These are phyloP conservation scores for Entomobrya proxima DNA, from an alignment of 2,888 invertebrate species.

Conservation along the genomic window DNA sequence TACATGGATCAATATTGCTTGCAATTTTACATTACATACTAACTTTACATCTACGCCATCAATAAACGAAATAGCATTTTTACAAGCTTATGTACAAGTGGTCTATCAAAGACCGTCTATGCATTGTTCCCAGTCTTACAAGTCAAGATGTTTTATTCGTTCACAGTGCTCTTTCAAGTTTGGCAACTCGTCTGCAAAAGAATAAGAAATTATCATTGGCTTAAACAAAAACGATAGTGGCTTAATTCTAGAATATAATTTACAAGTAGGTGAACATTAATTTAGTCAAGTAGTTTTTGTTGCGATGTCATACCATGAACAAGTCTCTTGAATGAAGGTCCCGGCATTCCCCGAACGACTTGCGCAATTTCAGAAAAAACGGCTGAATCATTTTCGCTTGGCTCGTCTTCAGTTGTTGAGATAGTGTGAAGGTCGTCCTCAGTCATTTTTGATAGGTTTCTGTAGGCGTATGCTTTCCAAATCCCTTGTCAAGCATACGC, in stretches of 20 bases:
- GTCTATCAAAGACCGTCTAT: too few relatives aligned
- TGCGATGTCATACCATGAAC: conserved; percentile 53
- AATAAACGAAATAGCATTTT: conserved; percentile 8
- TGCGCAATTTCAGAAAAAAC: conserved; percentile 77
- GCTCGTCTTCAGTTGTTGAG: conserved; percentile 71
- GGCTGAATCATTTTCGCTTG: conserved; percentile 74
- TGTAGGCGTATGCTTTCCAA: conserved; percentile 68
- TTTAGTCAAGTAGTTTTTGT: too few relatives aligned
- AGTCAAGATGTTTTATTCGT: conserved; percentile 76
- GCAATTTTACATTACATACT: too few relatives aligned
- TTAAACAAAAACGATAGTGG: too few relatives aligned
- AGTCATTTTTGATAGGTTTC: conserved; percentile 68
- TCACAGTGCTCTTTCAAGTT: conserved; percentile 76
- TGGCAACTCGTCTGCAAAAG: conserved; percentile 75
- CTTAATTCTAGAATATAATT: too few relatives aligned
- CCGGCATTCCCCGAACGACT: conserved; percentile 76
- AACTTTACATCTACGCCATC: too few relatives aligned
- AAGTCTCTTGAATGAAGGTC: conserved; percentile 73
- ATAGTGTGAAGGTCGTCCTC: conserved; percentile 60
- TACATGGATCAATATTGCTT: too few relatives aligned
- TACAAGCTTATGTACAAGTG: neutral
- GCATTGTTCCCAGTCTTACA: conserved; percentile 77
- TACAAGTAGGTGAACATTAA: too few relatives aligned
- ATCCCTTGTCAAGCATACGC: conserved; percentile 52
- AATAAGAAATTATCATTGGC: neutral